These are phyloP conservation scores for Zosterops japonicus DNA, from an alignment of 2,113 vertebrate species.

Conservation along the genomic window DNA sequence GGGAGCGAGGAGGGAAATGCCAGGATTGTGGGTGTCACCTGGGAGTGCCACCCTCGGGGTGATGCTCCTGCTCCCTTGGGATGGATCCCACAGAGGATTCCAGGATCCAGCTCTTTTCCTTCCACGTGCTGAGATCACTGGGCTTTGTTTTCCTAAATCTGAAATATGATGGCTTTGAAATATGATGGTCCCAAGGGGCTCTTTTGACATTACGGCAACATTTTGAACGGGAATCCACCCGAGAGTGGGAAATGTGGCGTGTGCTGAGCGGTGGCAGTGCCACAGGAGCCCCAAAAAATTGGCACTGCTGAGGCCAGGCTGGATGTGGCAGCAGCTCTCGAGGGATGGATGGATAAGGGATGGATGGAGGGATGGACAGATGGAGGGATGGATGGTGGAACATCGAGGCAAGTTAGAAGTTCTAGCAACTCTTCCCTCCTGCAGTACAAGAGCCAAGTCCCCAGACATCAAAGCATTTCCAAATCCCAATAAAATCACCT, in stretches of 20 bases:
- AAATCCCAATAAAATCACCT: not conserved
- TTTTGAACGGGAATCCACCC: not conserved
- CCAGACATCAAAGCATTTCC: not conserved
- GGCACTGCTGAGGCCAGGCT: accelerated
- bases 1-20: not conserved
- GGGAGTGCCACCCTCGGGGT: no score
- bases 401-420: not conserved
- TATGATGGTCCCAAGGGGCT: not conserved
- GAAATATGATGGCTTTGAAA: not conserved
- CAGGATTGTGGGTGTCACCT: not conserved
- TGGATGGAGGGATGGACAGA: not conserved
- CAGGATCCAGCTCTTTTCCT: accelerated
- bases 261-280: not conserved
- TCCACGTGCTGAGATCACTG: not conserved
- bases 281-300: not conserved
- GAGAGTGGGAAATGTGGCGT: not conserved
- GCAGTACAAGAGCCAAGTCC: slow-evolving; percentile 18
- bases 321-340: accelerated
- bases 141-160: not conserved
- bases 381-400: not conserved
- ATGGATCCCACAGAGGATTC: no score
- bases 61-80: not conserved
- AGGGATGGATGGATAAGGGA: no score
- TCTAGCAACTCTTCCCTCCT: not conserved
- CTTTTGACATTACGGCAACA: not conserved